Conservation (phyloP, 2,888 invertebrate species). For the Harpalus rufipes region DNA sequence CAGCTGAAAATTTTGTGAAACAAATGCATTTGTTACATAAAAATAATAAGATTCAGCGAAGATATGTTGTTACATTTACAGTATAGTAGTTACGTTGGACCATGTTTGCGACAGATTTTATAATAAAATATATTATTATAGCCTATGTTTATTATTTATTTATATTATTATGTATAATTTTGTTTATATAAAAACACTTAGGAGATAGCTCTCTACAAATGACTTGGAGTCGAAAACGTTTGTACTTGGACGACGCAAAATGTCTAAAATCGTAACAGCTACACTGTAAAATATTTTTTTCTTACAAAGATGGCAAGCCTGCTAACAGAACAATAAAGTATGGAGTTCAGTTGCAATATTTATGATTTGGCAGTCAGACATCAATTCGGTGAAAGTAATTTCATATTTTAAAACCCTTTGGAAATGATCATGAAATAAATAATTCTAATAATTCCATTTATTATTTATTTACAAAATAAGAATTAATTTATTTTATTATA, state of each 20-base stretch:
- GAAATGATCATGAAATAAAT: conserved; percentile 29
- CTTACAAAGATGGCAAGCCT: conserved; percentile 24
- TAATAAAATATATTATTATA: conserved; percentile 50
- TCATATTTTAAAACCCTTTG: background rate
- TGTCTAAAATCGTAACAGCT: conserved; percentile 35
- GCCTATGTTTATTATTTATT: conserved; percentile 51
- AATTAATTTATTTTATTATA: conserved; percentile 25
- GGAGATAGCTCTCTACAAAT: conserved; percentile 52
- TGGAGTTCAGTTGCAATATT: conserved; percentile 17
- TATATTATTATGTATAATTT: conserved; percentile 59
- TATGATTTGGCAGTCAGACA: conserved; percentile 19
- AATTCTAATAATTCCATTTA: conserved; percentile 25
- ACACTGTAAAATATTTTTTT: conserved; percentile 25
- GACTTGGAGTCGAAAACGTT: conserved; percentile 63
- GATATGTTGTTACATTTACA: conserved; percentile 21
- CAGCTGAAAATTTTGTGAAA: background rate
- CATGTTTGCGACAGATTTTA: conserved; percentile 42
- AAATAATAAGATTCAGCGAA: conserved; percentile 36
- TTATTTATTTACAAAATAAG: conserved; percentile 38
- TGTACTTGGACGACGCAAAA: conserved; percentile 60
- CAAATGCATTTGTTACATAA: conserved; percentile 38
- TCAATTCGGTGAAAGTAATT: conserved; percentile 25
- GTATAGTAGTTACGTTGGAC: conserved; percentile 33
- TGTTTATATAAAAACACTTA: conserved; percentile 61
- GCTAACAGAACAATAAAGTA: conserved; percentile 14